Evolutionary conservation across 1,140 invertebrate genomes (phyloP), one percentile per base, ranked within the genome.

Genomic region (Drosophila jambulina): DNA sequence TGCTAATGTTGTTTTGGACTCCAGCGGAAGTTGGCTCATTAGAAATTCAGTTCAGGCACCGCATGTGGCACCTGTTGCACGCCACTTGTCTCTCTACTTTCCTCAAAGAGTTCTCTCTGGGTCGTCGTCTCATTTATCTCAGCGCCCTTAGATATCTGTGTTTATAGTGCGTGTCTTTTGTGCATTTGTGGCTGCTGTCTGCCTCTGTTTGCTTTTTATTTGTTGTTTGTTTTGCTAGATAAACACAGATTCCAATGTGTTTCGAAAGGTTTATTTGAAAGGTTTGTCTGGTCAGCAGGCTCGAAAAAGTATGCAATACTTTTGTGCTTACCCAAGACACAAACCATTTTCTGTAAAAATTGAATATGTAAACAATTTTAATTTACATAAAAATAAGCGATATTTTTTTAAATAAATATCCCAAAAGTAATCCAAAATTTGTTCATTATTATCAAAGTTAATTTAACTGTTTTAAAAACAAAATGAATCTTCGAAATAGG

Each of bases 21-120:
- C 27, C 54, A 45, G 56, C 84, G 83, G 83, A 87, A 87, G 80
- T 87, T 59, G 67, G 68, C 56, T 88, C 84, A 87, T 87, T 88
- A 88, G 60, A 76, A 62, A 87, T 87, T 83, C 83, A 63, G 53
- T 56, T 54, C 83, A 83, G 61, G 83, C 60, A 8, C 25, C 48
- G 56, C 62, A 63, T 65, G 74, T 48, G 65, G 67, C 75, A 75
- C 69, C 63, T 78, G 75, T 67, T 62, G 53, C 60, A 67, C 42
- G 36, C 60, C 56, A 78, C 67, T 48, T 58, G 64, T 57, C 36
- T 25, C 46, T 21, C 38, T 5, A 23, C 53, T 48, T 63, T 67
- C 10, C 23, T 34, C 27, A 51, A 53, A 36, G 46, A 58, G 74
- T 58, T 56, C 21, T 38, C 53, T 36, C 15, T 70, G 58, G 48